Evolutionary conservation across 2,113 vertebrate genomes (phyloP), one percentile per base, ranked within the genome.

Genomic region (Recurvirostra avosetta): DNA sequence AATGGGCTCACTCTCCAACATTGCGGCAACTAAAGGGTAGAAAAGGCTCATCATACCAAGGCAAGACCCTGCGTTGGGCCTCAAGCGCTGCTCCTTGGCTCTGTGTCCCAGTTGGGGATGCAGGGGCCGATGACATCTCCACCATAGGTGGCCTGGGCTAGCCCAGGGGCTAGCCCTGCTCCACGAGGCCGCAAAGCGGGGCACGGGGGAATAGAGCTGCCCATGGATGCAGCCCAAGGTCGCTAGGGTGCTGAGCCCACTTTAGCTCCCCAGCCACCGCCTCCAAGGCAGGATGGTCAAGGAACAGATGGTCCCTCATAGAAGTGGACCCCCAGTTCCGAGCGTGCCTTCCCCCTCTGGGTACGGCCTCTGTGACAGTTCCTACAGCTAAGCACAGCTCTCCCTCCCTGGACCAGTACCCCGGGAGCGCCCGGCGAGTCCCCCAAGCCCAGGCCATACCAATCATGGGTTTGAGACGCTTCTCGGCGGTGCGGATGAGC

Each of bases 1-100:
- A 65, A 99, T 98, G 85, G 94, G 97, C 88, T 99, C 98, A 3
- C 98, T 98, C 94, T 99, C 98, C 94, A 99, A 72, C 97, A 99
- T 79, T 5, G 98, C 98, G 0, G 98, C 85, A 34, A 98, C 98
- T 99, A 8, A 29, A 56, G 71, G 41, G 34, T 6, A n/a, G 47
- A 52, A 62, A 22, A 62, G 12, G 20, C 30, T 67, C 17, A 8
- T 20, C 2, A 1, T 3, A 13, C 15, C 0, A 1, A 52, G 40
- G 13, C 67, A 66, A 75, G 21, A 43, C 50, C 22, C 34, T 1
- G 8, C 0, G 0, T 3, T 11, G 12, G 12, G 29, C 25, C 36
- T 29, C 38, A 8, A 5, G n/a, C 8, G 0, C 14, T 8, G 47
- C 34, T 45, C 13, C 18, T n/a, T 11, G 6, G 30, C 32, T 19